Evolutionary conservation across 2,888 invertebrate species (phyloP).

Genomic region (Agriopis aurantiaria): DNA sequence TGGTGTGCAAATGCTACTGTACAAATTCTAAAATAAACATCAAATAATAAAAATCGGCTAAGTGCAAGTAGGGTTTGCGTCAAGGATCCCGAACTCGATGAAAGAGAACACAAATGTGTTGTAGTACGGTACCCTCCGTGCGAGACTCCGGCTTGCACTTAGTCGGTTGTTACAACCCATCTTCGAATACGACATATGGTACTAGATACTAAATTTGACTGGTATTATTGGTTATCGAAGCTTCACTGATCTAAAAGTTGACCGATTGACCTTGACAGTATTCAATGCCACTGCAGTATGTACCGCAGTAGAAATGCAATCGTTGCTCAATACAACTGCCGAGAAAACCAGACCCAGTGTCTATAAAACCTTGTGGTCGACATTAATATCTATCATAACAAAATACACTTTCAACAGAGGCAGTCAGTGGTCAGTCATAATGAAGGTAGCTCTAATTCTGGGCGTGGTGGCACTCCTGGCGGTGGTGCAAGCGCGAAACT

Average conservation of each 20-base stretch:
- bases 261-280: constrained; percentile 70
- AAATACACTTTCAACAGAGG: constrained; percentile 53
- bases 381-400: constrained; percentile 65
- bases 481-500: constrained; percentile 72
- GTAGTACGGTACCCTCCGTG: too few species aligned
- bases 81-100: too few species aligned
- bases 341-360: constrained; percentile 73
- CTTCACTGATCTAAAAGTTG: constrained; percentile 19
- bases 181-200: background rate
- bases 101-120: too few species aligned
- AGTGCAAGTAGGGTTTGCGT: too few species aligned
- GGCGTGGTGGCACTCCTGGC: constrained; percentile 73
- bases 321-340: constrained; percentile 69
- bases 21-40: too few species aligned
- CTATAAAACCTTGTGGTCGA: constrained; percentile 76
- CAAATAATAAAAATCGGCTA: too few species aligned
- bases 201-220: background rate
- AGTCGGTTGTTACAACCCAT: too few species aligned
- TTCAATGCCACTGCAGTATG: constrained; percentile 58
- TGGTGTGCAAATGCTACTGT: too few species aligned
- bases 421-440: constrained; percentile 55
- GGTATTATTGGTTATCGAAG: constrained; percentile 11
- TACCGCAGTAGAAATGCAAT: constrained; percentile 63
- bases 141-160: too few species aligned
- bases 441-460: constrained; percentile 70